Evolutionary conservation across 2,888 invertebrate genomes (phyloP).

Genomic region (Rhodophaea formosa): DNA sequence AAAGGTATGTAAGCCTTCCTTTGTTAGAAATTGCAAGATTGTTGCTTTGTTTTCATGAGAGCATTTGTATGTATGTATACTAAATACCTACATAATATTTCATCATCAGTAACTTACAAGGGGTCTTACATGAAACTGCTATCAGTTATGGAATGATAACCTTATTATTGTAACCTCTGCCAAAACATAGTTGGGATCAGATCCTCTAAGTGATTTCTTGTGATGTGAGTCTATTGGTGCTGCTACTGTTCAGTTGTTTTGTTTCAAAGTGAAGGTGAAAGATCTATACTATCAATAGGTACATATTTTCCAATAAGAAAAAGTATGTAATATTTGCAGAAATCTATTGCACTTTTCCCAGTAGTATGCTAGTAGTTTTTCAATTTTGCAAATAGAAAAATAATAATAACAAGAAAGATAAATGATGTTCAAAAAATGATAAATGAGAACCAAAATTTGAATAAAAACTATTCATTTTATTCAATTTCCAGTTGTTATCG

Average conservation of each 20-base stretch:
- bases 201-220: not conserved
- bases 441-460: no score
- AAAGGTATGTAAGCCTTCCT: slow-evolving; percentile 58
- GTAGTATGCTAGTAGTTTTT: no score
- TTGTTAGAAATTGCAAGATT: slow-evolving; percentile 30
- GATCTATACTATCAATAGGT: not conserved
- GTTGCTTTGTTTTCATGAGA: slow-evolving; percentile 14
- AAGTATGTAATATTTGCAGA: no score
- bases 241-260: not conserved
- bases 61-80: slow-evolving; percentile 27
- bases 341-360: no score
- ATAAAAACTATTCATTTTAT: no score
- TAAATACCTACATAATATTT: slow-evolving; percentile 29
- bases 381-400: no score
- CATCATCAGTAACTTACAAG: slow-evolving; percentile 34
- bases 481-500: no score
- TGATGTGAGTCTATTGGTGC: not conserved
- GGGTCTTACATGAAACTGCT: slow-evolving; percentile 27
- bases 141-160: slow-evolving; percentile 40
- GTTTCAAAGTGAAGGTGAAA: not conserved
- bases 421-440: no score
- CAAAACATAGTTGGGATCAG: slow-evolving; percentile 6
- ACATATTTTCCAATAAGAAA: not conserved
- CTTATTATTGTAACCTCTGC: slow-evolving; percentile 47
- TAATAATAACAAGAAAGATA: no score